phyloP scores from a whole-genome alignment of 1,140 invertebrate species.

The Drosophila mauritiana region DNA sequence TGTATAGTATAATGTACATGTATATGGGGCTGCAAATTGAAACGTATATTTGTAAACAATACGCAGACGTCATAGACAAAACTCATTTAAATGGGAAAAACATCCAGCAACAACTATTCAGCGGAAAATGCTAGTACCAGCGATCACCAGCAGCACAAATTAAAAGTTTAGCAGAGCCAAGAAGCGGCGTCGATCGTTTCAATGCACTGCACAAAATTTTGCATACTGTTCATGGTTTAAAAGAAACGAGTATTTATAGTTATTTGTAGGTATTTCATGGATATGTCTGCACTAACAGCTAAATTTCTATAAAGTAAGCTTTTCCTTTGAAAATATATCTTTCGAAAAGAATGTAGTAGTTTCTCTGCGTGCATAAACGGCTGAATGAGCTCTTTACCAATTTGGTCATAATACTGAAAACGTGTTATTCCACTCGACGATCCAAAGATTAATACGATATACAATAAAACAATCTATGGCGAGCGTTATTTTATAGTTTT shows the following conservation, averaged over 20 bases:
- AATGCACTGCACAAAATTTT: slow-evolving; percentile 4
- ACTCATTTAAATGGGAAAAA: slow-evolving; percentile 70
- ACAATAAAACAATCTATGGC: slow-evolving; percentile 68
- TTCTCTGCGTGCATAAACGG: slow-evolving; percentile 2
- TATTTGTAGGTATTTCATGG: no score
- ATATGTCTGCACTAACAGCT: no score
- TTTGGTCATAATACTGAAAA: slow-evolving; percentile 69
- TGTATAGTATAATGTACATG: slow-evolving; percentile 31
- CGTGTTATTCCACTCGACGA: slow-evolving; percentile 60
- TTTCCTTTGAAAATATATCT: no score
- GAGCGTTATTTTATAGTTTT: slow-evolving; percentile 62
- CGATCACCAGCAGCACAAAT: slow-evolving; percentile 30
- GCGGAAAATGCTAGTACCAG: slow-evolving; percentile 13
- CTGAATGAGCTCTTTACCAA: slow-evolving; percentile 17
- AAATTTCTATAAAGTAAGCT: no score
- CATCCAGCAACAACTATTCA: slow-evolving; percentile 35
- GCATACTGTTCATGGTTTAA: neutral
- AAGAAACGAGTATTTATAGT: no score
- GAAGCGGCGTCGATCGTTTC: slow-evolving; percentile 27
- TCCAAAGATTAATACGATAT: slow-evolving; percentile 47
- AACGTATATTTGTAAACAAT: slow-evolving; percentile 82
- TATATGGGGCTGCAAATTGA: slow-evolving; percentile 64
- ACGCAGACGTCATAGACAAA: slow-evolving; percentile 79
- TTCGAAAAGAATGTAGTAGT: neutral
- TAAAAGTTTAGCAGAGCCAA: slow-evolving; percentile 31